Evolutionary conservation across 1,140 invertebrate species (phyloP), one percentile per base, ranked within the genome.

Genomic region (Drosophila murphyi): DNA sequence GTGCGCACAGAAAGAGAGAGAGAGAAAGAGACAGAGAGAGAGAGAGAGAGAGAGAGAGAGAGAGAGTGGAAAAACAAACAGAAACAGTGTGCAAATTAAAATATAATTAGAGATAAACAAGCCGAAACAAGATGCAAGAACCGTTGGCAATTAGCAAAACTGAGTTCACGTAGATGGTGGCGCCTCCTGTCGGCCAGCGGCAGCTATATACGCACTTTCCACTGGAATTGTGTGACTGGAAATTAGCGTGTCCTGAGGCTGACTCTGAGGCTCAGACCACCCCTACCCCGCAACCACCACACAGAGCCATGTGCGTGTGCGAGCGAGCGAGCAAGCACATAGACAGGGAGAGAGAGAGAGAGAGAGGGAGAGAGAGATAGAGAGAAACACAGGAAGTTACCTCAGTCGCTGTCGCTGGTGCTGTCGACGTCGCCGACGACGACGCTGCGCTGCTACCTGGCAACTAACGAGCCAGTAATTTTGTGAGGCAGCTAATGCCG

Each of bases 101-200:
- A 82, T 88, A 88, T 91, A 91, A 90, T 90, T 90, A 90, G 88
- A 90, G 88, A 86, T 78, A 90, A 87, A 87, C 83, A 87, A 87
- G 61, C 29, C 45, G 56, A 69, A 56, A 62, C 56, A 69, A 61
- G 72, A 35, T n/a, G 63, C 48, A 59, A 72, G 43, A 70, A 50
- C 61, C 67, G 61, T 31, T 61, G 72, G 75, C 76, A 80, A 80
- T 80, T 78, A 80, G 71, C 65, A 45, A 47, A 45, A 32, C 29
- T 12, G 39, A 47, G 57, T 12, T 55, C 12, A 4, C 59, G 10
- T 10, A 35, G 47, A 57, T 31, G 64, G 55, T 78, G 78, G 73
- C 85, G 80, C 81, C 85, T 68, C 64, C 85, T 89, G 65, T 54
- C 50, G 80, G 45, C 37, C 69, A 63, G 55, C 64, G 48, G 74